phyloP scores from a whole-genome alignment of 1,140 invertebrate species.

The Drosophila jambulina region DNA sequence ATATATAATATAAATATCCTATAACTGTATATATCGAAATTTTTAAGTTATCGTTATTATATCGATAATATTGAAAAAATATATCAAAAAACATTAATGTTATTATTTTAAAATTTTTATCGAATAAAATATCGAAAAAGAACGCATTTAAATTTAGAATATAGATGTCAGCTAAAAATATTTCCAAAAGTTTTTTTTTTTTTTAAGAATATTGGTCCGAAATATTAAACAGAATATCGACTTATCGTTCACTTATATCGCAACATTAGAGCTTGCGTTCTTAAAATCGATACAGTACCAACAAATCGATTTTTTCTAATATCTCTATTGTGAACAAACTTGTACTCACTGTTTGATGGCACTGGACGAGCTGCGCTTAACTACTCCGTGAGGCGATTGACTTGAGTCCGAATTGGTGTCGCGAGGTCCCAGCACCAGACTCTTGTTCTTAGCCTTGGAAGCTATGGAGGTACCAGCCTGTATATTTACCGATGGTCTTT shows the following conservation, averaged over 20 bases:
- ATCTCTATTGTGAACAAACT: background rate
- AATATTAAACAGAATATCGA: background rate
- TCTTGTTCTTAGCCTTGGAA: slow-evolving; percentile 62
- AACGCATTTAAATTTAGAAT: background rate
- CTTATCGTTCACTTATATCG: background rate
- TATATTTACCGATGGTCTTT: slow-evolving; percentile 20
- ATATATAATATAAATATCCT: too few species aligned
- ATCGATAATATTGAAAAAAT: too few species aligned
- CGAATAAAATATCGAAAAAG: background rate
- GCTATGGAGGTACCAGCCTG: slow-evolving; percentile 3
- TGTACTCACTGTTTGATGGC: slow-evolving; percentile 62
- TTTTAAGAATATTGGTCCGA: background rate
- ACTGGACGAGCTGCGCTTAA: slow-evolving; percentile 52
- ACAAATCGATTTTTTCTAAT: background rate
- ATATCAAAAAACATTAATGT: too few species aligned
- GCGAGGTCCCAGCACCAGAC: slow-evolving; percentile 48
- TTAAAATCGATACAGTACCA: background rate
- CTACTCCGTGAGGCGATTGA: slow-evolving; percentile 69
- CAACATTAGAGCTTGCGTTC: background rate
- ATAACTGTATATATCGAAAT: background rate
- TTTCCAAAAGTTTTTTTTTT: background rate
- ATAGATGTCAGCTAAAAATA: background rate
- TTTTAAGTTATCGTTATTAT: too few species aligned
- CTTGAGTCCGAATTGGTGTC: slow-evolving; percentile 82
- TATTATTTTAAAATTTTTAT: too few species aligned